Evolutionary conservation across 2,888 invertebrate species (phyloP), one percentile per base, ranked within the genome.

Genomic region (Cylindroiulus punctatus): DNA sequence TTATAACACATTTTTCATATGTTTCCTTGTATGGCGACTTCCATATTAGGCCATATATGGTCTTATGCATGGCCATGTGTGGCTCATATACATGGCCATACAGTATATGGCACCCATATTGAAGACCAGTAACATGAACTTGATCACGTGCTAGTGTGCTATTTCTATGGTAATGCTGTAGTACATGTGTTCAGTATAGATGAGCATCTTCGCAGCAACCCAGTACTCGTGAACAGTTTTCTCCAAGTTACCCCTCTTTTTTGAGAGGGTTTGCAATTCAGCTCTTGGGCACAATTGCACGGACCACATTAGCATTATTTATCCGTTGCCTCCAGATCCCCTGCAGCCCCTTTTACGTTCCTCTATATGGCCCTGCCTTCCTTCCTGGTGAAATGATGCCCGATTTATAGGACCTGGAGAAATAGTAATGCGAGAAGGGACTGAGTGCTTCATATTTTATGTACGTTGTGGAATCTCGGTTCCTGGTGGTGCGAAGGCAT

Each of bases 281-380:
- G 65, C 22, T 65, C 26, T 26, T 65, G 65, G 4, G 26, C 26
- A 65, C 26, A 26, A 65, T 65, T 65, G 65, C 26, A 65, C 7
- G 0, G 65, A 22, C 26, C 26, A 26, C 65, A 65, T 65, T 65
- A 65, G 26, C 65, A 26, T 26, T 65, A 26, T n/a, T 65, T 65
- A 26, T 52, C n/a, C 52, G 3, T n/a, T 3, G 52, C n/a, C 52
- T 14, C n/a, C 14, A n/a, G 52, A 65, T 65, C 65, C 65, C 65
- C 65, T 12, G 26, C 65, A 65, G 65, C 26, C 22, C 65, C 26
- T 26, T 65, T 65, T 65, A 57, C 57, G 57, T 57, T 57, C 22
- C 57, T 57, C n/a, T 57, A 52, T 52, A n/a, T n/a, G 57, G 57
- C n/a, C n/a, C 19, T 57, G 57, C 57, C n/a, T 57, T n/a, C 57